phyloP scores from a whole-genome alignment of 2,797 vertebrate genomes.

The Poeciliopsis gracilis region DNA sequence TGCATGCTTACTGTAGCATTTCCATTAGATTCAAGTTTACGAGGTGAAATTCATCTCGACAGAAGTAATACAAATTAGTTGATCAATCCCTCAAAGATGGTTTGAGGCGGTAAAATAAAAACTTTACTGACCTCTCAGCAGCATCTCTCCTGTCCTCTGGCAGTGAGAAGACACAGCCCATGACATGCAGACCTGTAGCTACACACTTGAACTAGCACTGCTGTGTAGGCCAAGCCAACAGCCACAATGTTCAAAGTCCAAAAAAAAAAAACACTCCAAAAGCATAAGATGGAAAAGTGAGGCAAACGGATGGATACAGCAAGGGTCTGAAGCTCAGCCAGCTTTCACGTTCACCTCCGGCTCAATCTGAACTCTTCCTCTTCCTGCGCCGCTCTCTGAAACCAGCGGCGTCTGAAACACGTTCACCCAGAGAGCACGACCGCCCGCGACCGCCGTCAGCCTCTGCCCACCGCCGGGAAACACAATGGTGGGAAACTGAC shows the following conservation, averaged over 20 bases:
- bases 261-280: conserved; percentile 44
- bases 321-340: conserved; percentile 42
- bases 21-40: background rate
- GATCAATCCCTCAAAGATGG: background rate
- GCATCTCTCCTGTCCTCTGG: conserved; percentile 82
- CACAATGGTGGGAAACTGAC: conserved; percentile 87
- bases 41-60: background rate
- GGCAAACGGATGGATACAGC: conserved; percentile 31
- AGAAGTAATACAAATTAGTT: background rate
- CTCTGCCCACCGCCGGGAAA: conserved; percentile 83
- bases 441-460: conserved; percentile 74
- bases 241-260: conserved; percentile 38
- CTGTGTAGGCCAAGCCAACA: conserved; percentile 57
- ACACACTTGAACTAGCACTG: conserved; percentile 59
- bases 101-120: conserved; percentile 24
- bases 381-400: conserved; percentile 66
- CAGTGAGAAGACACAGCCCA: conserved; percentile 93
- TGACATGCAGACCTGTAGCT: conserved; percentile 70
- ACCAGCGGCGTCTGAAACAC: conserved; percentile 42
- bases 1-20: background rate
- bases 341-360: conserved; percentile 53
- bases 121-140: conserved; percentile 85
- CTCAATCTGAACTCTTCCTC: conserved; percentile 63
- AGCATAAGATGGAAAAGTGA: conserved; percentile 42
- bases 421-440: conserved; percentile 27